Conservation (phyloP, 53 echinoderm and acorn worm species). For the Hippasteria phrygiana region DNA sequence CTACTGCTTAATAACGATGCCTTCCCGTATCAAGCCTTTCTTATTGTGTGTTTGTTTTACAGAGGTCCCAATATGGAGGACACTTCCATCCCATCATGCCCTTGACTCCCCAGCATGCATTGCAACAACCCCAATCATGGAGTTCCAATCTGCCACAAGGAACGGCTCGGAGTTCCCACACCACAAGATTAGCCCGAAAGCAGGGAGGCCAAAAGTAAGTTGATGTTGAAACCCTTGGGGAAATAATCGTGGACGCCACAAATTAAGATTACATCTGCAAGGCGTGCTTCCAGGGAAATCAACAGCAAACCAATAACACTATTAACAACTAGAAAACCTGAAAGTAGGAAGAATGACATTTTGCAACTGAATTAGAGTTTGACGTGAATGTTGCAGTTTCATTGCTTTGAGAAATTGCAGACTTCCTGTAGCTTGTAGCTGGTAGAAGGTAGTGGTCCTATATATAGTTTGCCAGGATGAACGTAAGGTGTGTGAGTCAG, state of each 20-base stretch:
- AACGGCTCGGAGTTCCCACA: constrained; percentile 72
- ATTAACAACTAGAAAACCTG: background rate
- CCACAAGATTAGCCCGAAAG: constrained; percentile 81
- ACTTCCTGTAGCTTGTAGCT: constrained; percentile 31
- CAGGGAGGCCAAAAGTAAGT: constrained; percentile 93
- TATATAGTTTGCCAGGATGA: constrained; percentile 13
- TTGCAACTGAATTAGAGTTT: constrained; percentile 24
- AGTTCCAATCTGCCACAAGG: constrained; percentile 74
- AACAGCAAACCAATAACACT: background rate
- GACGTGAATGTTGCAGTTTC: constrained; percentile 15
- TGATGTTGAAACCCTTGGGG: background rate
- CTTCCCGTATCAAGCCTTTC: background rate
- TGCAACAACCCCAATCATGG: constrained; percentile 81
- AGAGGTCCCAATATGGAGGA: constrained; percentile 86
- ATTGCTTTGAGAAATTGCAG: constrained; percentile 1
- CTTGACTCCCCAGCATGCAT: constrained; percentile 84
- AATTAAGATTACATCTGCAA: constrained; percentile 25
- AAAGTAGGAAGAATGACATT: background rate
- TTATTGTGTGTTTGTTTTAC: background rate
- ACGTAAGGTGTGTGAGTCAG: constrained; percentile 53
- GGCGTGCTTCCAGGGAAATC: background rate
- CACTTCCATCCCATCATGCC: constrained; percentile 91
- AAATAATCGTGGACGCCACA: background rate
- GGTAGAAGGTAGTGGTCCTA: constrained; percentile 11
- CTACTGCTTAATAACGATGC: no score